Conservation (phyloP, 2,113 vertebrate species). For the Antechinus flavipes region DNA sequence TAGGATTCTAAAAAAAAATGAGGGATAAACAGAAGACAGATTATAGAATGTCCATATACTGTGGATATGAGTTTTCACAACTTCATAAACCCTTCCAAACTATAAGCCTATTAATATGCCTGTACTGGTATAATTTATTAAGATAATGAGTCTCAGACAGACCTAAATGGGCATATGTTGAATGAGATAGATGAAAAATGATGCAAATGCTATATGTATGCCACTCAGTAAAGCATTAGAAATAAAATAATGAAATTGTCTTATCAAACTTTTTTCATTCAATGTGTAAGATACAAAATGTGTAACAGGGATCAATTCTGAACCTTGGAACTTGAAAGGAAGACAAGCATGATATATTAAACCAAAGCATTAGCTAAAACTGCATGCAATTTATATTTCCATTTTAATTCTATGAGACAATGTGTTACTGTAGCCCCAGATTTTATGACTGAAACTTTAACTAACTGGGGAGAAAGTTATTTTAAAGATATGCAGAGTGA, state of each 20-base stretch:
- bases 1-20: not conserved
- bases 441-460: not conserved
- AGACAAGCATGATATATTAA: not conserved
- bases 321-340: not conserved
- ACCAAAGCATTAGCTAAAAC: not conserved
- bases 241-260: not conserved
- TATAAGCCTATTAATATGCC: not conserved
- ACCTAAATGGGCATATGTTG: fast-evolving
- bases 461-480: not conserved
- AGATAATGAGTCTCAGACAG: not conserved
- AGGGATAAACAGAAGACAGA: not conserved
- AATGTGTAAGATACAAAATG: not conserved
- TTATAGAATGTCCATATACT: not conserved
- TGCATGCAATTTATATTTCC: not conserved
- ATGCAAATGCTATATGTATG: not conserved
- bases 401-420: not conserved
- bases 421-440: constrained; percentile 6
- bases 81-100: not conserved
- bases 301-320: not conserved
- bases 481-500: constrained; percentile 53
- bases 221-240: not conserved
- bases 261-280: not conserved
- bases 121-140: fast-evolving
- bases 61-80: not conserved
- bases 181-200: not conserved